These are phyloP conservation scores for Pentalonia nigronervosa DNA, from an alignment of 1,140 invertebrate species.

Conservation along the genomic window DNA sequence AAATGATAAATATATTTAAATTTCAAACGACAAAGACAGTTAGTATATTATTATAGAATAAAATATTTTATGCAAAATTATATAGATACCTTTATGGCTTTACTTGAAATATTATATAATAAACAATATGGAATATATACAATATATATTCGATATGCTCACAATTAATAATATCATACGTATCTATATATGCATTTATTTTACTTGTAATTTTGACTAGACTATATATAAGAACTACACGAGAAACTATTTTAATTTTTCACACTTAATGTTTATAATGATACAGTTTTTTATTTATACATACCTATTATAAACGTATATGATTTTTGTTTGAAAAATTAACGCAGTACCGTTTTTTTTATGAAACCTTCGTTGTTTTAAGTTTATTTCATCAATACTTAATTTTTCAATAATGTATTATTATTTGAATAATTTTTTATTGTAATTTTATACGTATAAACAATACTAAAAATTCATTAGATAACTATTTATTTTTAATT, in stretches of 20 bases:
- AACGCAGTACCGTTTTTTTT: neutral
- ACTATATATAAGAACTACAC: neutral
- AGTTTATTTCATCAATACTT: slow-evolving; percentile 10
- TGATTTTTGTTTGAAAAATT: slow-evolving; percentile 4
- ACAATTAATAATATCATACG: neutral
- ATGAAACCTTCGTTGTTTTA: neutral
- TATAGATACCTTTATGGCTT: neutral
- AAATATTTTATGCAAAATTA: neutral
- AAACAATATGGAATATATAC: neutral
- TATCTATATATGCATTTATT: neutral
- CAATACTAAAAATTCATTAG: neutral
- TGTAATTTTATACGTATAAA: neutral
- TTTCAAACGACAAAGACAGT: slow-evolving; percentile 11
- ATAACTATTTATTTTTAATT: slow-evolving; percentile 14
- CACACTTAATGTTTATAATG: no score
- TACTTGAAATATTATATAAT: neutral
- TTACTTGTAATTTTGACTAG: neutral
- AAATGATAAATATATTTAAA: slow-evolving; percentile 26
- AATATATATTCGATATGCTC: neutral
- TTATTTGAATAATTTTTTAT: slow-evolving; percentile 3
- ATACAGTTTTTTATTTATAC: no score
- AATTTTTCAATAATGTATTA: neutral
- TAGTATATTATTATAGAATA: neutral
- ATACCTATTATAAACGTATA: neutral
- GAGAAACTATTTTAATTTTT: neutral